Base-by-base conservation (phyloP, 92 coral and sea anemone genomes). In the Pocillopora meandrina region DNA sequence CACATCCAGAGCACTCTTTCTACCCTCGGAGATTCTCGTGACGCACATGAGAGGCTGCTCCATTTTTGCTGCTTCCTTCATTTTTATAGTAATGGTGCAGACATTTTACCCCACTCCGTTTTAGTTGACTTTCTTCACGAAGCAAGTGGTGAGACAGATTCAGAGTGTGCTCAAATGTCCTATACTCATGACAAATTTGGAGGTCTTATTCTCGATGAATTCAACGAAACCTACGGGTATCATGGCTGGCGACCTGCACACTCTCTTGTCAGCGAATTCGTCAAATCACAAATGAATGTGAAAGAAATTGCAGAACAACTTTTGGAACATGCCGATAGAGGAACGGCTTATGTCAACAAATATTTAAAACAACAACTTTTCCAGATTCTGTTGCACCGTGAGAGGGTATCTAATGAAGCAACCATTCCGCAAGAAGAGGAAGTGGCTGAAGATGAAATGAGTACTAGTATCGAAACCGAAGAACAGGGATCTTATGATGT, bases 231-330 rank as follows among this genome's bases (percentile, higher is more conserved):
- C 10, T 56, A 61, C 9, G 91, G 89, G 10, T 91, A 83, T 66
- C 35, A 84, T 31, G 93, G 93, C 12, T 91, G 93, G 91, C 84
- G 93, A 61, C 93, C 93, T 1, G 93, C 93, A 17, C 93, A 91
- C 56, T 81, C 88, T 14, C 93, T 91, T 9, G 93, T 91, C 18
- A 90, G 89, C 3, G 91, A 91, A 75, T 89, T 87, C 67, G 84
- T 87, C 2, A 91, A 66, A 20, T 75, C 89, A 19, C 17, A 63
- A 56, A 84, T 87, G 19, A 71, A 69, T 31, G 34, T 35, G 23
- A 42, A 68, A 35, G 66, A 72, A 17, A 80, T 87, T 13, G 91
- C 89, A 2, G 75, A 66, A 72, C 68, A 35, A 5, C 34, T 84
- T 6, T 47, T 90, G 8, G 87, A 88, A 12, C 26, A 76, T 20